phyloP scores from a whole-genome alignment of 2,888 invertebrate genomes.

The Allolobophora icterica region DNA sequence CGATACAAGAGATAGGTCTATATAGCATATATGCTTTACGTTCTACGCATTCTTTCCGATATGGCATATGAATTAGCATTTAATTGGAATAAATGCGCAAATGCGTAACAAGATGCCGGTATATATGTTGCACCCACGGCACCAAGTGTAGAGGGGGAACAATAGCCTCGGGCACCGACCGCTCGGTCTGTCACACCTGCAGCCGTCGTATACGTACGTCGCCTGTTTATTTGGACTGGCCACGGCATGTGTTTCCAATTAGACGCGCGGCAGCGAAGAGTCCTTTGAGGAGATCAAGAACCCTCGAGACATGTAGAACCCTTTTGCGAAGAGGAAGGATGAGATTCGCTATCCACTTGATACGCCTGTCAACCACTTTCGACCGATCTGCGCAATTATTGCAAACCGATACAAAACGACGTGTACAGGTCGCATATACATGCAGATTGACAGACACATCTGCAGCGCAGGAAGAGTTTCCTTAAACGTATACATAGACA shows the following conservation, averaged over 20 bases:
- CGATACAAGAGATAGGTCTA: neutral
- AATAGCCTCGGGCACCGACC: neutral
- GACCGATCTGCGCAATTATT: neutral
- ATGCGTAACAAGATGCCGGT: neutral
- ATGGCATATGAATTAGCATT: constrained; percentile 17
- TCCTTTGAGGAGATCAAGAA: neutral
- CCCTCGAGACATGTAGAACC: neutral
- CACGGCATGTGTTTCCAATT: neutral
- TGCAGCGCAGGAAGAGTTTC: neutral
- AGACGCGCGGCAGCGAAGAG: neutral
- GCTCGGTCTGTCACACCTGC: neutral
- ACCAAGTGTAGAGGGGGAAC: neutral
- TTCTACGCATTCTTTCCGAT: constrained; percentile 17
- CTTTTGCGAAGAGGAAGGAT: neutral
- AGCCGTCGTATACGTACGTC: neutral
- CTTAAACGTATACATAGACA: neutral
- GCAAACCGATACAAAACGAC: neutral
- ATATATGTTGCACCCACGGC: neutral
- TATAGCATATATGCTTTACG: neutral
- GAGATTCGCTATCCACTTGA: neutral
- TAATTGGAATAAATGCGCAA: constrained; percentile 17
- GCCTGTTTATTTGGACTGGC: neutral
- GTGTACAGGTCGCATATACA: neutral
- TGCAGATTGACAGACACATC: neutral
- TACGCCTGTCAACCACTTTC: constrained; percentile 10